A percentile compares a stretch with the other conserved stretches of the same genome.
Evolutionary conservation across 1,140 invertebrate species (phyloP).

Genomic region (Cydia pomonella): DNA sequence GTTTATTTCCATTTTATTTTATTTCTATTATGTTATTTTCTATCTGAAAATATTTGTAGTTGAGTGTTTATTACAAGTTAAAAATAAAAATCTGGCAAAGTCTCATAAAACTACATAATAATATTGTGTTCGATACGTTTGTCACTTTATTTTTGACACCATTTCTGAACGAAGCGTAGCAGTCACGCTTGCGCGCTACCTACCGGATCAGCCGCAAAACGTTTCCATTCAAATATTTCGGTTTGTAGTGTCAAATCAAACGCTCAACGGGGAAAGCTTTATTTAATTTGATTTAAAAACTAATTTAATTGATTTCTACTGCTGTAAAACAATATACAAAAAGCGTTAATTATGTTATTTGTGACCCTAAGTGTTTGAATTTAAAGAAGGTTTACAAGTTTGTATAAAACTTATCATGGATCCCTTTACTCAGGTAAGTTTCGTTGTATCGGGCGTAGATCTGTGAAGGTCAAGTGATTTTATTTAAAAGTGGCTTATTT

Average conservation of each 20-base stretch:
- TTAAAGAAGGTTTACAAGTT: background rate
- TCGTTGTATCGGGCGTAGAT: conserved; percentile 44
- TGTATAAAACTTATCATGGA: conserved; percentile 55
- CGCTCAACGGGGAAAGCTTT: conserved; percentile 9
- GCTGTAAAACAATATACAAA: background rate
- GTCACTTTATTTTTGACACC: background rate
- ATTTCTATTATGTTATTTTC: too few species aligned
- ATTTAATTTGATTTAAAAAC: conserved; percentile 1
- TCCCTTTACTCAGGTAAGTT: conserved; percentile 78
- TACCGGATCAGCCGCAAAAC: background rate
- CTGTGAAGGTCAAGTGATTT: conserved; percentile 39
- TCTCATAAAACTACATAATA: too few species aligned
- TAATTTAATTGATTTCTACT: background rate
- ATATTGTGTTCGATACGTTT: too few species aligned
- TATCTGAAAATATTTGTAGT: too few species aligned
- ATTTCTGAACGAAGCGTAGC: background rate
- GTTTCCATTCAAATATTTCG: conserved; percentile 28
- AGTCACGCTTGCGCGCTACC: conserved; percentile 10
- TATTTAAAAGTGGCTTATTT: conserved; percentile 46
- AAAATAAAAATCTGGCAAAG: too few species aligned
- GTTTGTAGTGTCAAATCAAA: conserved; percentile 24
- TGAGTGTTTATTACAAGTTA: too few species aligned
- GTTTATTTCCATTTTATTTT: too few species aligned
- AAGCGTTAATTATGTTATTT: conserved; percentile 43
- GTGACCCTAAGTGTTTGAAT: conserved; percentile 34